Conservation (phyloP, 2,888 invertebrate genomes). For the Lasioglossum oenotherae region DNA sequence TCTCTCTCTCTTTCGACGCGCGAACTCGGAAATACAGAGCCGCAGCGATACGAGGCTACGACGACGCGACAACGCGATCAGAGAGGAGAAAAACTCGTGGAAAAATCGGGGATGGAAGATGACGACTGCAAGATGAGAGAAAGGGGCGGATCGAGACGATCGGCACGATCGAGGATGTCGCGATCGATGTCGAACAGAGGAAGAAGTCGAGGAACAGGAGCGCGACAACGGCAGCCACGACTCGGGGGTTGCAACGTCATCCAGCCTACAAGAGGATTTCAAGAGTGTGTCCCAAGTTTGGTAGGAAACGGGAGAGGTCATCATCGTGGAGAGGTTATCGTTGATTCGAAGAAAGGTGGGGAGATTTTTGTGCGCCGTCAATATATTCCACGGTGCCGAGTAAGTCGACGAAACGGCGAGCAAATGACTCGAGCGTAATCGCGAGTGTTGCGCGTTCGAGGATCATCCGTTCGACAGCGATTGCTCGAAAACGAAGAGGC, state of each 20-base stretch:
- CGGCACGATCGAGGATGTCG: background rate
- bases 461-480: background rate
- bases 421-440: background rate
- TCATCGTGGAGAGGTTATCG: constrained; percentile 79
- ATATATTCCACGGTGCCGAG: constrained; percentile 62
- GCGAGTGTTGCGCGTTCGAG: background rate
- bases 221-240: background rate
- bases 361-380: constrained; percentile 77
- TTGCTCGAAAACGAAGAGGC: background rate
- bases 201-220: background rate
- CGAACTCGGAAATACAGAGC: background rate
- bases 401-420: constrained; percentile 25
- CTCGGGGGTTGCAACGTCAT: background rate
- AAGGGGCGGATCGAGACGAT: background rate
- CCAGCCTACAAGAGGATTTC: background rate
- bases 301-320: constrained; percentile 76
- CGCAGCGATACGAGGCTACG: background rate
- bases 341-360: constrained; percentile 62
- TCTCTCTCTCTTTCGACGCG: no score
- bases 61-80: background rate
- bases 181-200: background rate
- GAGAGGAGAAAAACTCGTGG: background rate
- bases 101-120: background rate
- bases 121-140: background rate
- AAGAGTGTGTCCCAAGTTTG: constrained; percentile 59